These are phyloP conservation scores for Enhydra lutris DNA, from an alignment of 2,113 vertebrate species.

Conservation along the genomic window DNA sequence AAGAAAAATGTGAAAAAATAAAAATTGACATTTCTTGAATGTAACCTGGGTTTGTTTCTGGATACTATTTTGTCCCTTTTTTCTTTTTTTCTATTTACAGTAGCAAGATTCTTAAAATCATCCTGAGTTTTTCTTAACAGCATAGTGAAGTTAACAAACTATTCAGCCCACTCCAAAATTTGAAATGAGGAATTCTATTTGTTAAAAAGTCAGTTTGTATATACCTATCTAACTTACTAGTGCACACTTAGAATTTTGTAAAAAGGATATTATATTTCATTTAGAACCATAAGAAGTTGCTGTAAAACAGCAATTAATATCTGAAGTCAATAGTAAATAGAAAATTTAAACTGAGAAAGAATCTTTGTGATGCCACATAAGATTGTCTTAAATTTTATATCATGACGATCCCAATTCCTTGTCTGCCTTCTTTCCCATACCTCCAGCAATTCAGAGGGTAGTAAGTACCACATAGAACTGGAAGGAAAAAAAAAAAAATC, in stretches of 20 bases:
- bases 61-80: neutral
- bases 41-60: neutral
- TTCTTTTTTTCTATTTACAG: neutral
- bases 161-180: neutral
- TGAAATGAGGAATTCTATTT: neutral
- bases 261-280: neutral
- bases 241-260: neutral
- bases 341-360: neutral
- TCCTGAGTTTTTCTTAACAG: neutral
- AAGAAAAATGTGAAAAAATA: neutral
- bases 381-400: neutral
- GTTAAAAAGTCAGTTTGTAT: neutral
- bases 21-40: neutral
- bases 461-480: neutral
- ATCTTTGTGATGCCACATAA: neutral
- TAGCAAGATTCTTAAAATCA: slow-evolving; percentile 3
- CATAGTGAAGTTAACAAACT: neutral
- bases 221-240: neutral
- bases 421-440: neutral
- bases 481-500: neutral
- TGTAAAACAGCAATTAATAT: neutral
- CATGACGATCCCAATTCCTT: neutral
- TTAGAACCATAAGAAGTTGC: neutral
- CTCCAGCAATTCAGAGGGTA: neutral
- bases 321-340: neutral